A percentile compares a stretch with the other conserved stretches of the same genome.
Conservation (phyloP, 2,113 vertebrate genomes). For the Glaucidium brasilianum region DNA sequence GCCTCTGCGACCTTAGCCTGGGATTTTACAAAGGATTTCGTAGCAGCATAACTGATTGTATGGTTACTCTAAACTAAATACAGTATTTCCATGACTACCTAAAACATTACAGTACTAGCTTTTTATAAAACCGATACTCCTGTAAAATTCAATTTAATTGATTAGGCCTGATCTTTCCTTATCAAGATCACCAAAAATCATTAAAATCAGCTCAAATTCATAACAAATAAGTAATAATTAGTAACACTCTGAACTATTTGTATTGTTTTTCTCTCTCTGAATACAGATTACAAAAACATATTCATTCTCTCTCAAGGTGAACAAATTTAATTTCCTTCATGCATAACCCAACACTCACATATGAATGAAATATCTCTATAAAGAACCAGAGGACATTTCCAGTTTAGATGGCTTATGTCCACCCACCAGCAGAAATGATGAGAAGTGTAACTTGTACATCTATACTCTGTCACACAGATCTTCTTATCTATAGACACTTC, state of each 20-base stretch:
- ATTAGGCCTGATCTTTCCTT: no score
- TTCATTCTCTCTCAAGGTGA: neutral
- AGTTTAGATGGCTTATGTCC: neutral
- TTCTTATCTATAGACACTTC: neutral
- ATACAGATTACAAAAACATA: neutral
- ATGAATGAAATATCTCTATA: conserved; percentile 5
- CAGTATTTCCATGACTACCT: no score
- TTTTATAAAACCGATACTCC: no score
- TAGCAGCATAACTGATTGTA: no score
- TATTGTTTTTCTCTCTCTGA: neutral
- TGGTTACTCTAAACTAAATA: no score
- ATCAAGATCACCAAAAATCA: no score
- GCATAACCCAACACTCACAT: neutral
- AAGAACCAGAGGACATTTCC: neutral
- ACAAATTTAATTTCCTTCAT: neutral
- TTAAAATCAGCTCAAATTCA: no score
- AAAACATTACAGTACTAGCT: no score
- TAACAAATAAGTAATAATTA: no score
- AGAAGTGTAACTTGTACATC: conserved; percentile 9
- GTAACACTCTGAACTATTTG: neutral
- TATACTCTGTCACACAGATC: neutral
- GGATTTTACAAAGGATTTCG: no score
- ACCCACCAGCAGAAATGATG: conserved; percentile 4
- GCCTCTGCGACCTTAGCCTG: no score
- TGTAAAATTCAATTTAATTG: no score